Evolutionary conservation across 35 echinoderm and acorn worm species (phyloP).

Genomic region (Ptychodera flava): DNA sequence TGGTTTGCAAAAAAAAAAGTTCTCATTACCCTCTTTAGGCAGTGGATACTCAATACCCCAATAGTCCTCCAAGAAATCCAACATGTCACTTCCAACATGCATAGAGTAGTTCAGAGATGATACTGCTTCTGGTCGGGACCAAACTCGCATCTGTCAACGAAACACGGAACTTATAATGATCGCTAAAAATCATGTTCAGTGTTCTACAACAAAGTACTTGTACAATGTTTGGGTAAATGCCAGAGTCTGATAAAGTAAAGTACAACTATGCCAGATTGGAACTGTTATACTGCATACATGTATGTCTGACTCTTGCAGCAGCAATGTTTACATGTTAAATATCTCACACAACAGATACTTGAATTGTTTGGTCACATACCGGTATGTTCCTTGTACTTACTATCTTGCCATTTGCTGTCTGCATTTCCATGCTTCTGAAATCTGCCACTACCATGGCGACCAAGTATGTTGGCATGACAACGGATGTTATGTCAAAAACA

Average conservation of each 20-base stretch:
- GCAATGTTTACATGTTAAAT: no score
- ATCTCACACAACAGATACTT: no score
- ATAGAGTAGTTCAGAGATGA: background rate
- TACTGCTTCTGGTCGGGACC: background rate
- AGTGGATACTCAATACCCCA: conserved; percentile 3
- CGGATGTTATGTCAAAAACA: conserved; percentile 28
- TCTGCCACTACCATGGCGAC: conserved; percentile 52
- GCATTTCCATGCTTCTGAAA: conserved; percentile 1
- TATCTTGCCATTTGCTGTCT: background rate
- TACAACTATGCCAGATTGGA: no score
- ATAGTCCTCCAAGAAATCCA: background rate
- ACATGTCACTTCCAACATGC: background rate
- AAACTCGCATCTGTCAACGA: conserved; percentile 15
- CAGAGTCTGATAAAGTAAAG: no score
- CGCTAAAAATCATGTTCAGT: no score
- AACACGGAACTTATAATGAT: background rate
- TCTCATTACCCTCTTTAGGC: conserved; percentile 15
- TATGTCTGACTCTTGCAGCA: no score
- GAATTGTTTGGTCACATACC: no score
- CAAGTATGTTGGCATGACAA: conserved; percentile 52
- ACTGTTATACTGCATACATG: no score
- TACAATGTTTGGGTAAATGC: no score
- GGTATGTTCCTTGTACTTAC: no score
- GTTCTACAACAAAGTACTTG: no score
- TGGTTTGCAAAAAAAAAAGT: no score